Evolutionary conservation across 2,797 vertebrate species (phyloP).

Genomic region (Paedocypris micromegethes): DNA sequence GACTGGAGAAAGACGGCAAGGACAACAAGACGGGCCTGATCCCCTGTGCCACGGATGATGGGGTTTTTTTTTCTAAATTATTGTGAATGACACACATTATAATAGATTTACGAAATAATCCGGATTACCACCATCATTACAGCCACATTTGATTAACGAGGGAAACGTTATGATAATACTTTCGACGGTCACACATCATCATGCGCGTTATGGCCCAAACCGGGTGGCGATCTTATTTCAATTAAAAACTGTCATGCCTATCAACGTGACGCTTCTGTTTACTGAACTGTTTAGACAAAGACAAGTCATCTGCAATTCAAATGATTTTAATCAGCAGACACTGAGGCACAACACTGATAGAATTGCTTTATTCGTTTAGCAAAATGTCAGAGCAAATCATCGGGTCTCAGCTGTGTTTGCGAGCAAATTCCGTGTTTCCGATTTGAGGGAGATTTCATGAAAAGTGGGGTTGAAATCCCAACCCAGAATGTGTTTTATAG

Average conservation of each 20-base stretch:
- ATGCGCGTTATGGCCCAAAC: constrained; percentile 21
- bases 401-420: constrained; percentile 49
- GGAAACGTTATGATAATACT: not conserved
- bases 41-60: not conserved
- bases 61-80: not conserved
- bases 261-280: constrained; percentile 22
- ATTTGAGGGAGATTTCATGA: constrained; percentile 33
- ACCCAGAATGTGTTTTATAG: constrained; percentile 44
- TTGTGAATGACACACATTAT: constrained; percentile 17
- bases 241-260: constrained; percentile 34
- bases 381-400: constrained; percentile 53
- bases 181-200: constrained; percentile 1
- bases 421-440: constrained; percentile 44
- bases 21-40: constrained; percentile 12
- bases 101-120: constrained; percentile 21
- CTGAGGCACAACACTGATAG: constrained; percentile 44
- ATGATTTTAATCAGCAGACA: constrained; percentile 49
- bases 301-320: constrained; percentile 50
- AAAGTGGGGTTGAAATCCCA: constrained; percentile 42
- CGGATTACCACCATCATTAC: constrained; percentile 14
- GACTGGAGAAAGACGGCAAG: constrained; percentile 16
- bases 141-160: constrained; percentile 11
- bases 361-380: constrained; percentile 41
- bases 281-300: constrained; percentile 40
- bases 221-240: constrained; percentile 37